Evolutionary conservation across 35 echinoderm and acorn worm genomes (phyloP), one percentile per base, ranked within the genome.

Genomic region (Ophioderma brevispina): DNA sequence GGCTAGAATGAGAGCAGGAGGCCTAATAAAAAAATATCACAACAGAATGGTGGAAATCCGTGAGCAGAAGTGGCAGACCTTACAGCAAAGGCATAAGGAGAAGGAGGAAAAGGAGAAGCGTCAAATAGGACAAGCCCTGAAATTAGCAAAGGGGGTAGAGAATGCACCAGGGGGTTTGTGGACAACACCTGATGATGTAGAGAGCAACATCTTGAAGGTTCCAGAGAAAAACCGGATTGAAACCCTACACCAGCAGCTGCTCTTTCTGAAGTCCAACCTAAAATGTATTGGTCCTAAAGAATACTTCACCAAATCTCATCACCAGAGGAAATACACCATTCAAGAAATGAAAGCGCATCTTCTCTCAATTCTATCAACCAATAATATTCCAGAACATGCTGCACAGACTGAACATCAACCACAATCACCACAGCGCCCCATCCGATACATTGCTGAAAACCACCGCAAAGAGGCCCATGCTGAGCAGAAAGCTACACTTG

Each of bases 21-120:
- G 34, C 4, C 13, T 84, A 36, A 21, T 84, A 31, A 38, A 76
- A 13, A 32, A 76, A 0, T 91, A 84, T 23, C 46, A 91, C 23
- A n/a, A 77, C 0, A 31, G 64, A 13, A 91, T 87, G 55, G 1
- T 23, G 11, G 39, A 76, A 50, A 39, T 90, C 28, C 82, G 82
- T 32, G 76, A 25, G 1, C 14, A 90, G 40, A n/a, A 38, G 4
- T 85, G 80, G 80, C 33, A 32, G 5, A 25, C 76, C 18, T 32
- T 91, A 5, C 55, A 41, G 78, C 4, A 83, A 31, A 91, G 85
- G 18, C 80, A 85, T 38, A 81, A 80, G 37, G 46, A 89, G 21
- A 89, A 89, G 32, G 76, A 21, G 33, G 78, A 40, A 4, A 80
- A 79, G 31, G 87, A 89, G 36, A 23, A 32, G 15, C 34, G 34